A percentile compares a stretch with the other conserved stretches of the same genome.
Conservation (phyloP, 2,888 invertebrate species). For the Lycophotia porphyrea region DNA sequence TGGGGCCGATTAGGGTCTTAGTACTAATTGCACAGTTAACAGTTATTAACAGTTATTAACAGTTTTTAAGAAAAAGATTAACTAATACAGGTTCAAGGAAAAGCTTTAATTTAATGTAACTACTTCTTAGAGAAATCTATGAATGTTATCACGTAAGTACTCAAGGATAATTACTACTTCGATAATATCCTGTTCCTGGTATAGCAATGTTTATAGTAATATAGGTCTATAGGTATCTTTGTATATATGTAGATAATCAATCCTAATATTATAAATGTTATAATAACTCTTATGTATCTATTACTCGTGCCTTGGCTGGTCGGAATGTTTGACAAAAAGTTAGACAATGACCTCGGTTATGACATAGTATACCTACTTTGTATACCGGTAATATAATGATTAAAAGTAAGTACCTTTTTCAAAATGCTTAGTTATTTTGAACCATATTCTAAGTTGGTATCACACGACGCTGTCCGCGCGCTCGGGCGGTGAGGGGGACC, state of each 20-base stretch:
- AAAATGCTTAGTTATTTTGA: not conserved
- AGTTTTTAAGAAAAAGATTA: not conserved
- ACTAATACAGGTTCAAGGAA: not conserved
- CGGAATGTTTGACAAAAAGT: not conserved
- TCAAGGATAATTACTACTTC: too few species aligned
- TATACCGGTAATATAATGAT: too few species aligned
- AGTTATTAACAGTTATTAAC: too few species aligned
- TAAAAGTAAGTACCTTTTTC: not conserved
- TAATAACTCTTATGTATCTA: not conserved
- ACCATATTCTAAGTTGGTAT: not conserved
- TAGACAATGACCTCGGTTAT: not conserved
- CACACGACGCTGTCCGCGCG: not conserved
- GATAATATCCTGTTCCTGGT: not conserved
- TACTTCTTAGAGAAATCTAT: not conserved
- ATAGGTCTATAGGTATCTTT: too few species aligned
- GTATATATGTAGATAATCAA: not conserved
- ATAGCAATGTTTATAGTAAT: not conserved
- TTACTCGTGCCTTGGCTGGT: not conserved
- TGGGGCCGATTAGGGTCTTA: slow-evolving; percentile 4
- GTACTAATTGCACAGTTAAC: slow-evolving; percentile 4
- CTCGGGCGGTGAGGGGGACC: not conserved
- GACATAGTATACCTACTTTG: not conserved
- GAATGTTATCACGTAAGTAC: not conserved
- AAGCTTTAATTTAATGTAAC: not conserved
- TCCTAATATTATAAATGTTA: not conserved